These are phyloP conservation scores for Ageneiosus marmoratus DNA, from an alignment of 2,113 vertebrate genomes.

Conservation along the genomic window DNA sequence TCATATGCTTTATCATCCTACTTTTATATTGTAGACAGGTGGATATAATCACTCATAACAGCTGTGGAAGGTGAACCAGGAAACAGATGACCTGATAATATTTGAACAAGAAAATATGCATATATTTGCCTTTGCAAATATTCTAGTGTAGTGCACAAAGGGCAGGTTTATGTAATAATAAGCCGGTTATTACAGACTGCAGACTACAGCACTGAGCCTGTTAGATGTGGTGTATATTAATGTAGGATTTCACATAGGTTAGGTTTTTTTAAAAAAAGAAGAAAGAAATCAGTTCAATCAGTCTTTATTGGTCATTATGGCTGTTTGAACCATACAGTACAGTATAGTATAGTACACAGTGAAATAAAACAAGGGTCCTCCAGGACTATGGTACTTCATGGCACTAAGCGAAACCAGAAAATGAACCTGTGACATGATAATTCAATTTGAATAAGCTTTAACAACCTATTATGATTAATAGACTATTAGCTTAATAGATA, in stretches of 20 bases:
- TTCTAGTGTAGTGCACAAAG: background rate
- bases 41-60: background rate
- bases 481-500: too few relatives aligned
- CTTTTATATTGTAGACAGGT: background rate
- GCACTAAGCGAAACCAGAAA: background rate
- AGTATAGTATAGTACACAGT: too few relatives aligned
- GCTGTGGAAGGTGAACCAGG: background rate
- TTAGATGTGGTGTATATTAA: background rate
- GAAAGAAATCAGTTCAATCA: background rate
- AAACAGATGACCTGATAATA: background rate
- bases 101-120: background rate
- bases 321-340: background rate
- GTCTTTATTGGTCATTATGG: background rate
- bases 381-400: too few relatives aligned
- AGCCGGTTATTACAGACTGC: background rate
- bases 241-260: background rate
- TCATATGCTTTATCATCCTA: background rate
- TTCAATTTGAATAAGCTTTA: background rate
- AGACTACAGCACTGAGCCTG: background rate
- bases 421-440: background rate
- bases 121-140: background rate
- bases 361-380: too few relatives aligned
- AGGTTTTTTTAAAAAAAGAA: background rate
- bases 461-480: background rate
- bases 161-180: background rate